Evolutionary conservation across 2,113 vertebrate species (phyloP).

Genomic region (Sturnus vulgaris): DNA sequence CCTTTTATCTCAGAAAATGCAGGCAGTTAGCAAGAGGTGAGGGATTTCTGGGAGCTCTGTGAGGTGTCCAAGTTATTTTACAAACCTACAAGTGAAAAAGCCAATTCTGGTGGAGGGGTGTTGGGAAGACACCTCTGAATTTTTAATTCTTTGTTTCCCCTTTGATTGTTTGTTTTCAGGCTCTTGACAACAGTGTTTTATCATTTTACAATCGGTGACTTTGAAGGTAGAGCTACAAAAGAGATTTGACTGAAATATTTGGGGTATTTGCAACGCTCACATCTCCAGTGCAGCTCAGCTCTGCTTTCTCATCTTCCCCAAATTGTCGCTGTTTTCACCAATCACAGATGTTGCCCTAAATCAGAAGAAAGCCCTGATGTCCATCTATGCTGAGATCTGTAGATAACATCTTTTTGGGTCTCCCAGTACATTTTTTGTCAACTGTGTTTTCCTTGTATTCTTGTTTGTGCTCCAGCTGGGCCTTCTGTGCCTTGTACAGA

Average conservation of each 20-base stretch:
- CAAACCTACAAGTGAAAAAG: neutral
- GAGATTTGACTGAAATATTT: slow-evolving; percentile 20
- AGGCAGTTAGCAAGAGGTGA: neutral
- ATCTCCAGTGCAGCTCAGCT: neutral
- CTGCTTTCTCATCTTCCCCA: neutral
- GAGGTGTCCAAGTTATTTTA: neutral
- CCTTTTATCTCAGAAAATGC: neutral
- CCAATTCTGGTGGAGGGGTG: neutral
- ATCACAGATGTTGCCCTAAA: neutral
- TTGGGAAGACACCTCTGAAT: neutral
- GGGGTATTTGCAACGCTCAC: neutral
- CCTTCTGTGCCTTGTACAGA: slow-evolving; percentile 15
- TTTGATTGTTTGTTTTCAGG: neutral
- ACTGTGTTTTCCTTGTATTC: neutral
- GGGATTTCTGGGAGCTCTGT: neutral
- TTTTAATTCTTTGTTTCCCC: neutral
- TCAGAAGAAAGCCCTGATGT: neutral
- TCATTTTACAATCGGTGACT: neutral
- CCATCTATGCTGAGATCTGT: neutral
- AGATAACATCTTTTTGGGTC: neutral
- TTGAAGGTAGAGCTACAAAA: slow-evolving; percentile 21
- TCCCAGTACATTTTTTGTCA: slow-evolving; percentile 5
- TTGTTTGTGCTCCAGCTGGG: slow-evolving; percentile 45
- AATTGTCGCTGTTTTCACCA: neutral
- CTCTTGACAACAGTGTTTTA: neutral